Evolutionary conservation across 2,113 vertebrate species (phyloP).

Genomic region (Onychostruthus taczanowskii): DNA sequence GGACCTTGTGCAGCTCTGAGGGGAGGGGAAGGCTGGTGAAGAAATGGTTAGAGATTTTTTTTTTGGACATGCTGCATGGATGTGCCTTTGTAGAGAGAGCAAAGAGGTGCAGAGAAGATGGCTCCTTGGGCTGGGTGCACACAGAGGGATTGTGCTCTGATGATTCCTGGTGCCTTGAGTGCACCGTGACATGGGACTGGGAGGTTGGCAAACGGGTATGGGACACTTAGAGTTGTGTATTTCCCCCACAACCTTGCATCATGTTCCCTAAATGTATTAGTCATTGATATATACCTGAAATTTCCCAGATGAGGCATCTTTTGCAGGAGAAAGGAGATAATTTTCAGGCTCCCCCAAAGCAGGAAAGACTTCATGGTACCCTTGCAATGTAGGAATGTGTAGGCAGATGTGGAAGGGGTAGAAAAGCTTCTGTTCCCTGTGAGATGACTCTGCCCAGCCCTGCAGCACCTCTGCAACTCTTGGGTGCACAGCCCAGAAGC

Average conservation of each 20-base stretch:
- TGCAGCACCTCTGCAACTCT: neutral
- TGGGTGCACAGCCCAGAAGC: neutral
- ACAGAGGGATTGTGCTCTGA: neutral
- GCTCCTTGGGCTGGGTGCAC: neutral
- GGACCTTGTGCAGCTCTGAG: neutral
- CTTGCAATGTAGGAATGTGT: neutral
- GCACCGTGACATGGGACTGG: rapidly evolving
- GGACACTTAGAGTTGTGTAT: neutral
- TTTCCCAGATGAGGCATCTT: neutral
- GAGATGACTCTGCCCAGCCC: neutral
- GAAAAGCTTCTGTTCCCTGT: neutral
- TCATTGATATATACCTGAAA: neutral
- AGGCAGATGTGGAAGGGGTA: neutral
- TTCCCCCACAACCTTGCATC: neutral
- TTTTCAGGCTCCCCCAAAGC: neutral
- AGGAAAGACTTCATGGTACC: neutral
- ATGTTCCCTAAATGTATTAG: neutral
- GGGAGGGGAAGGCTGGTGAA: neutral
- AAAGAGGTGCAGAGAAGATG: neutral
- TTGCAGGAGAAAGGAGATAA: neutral
- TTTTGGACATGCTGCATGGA: neutral
- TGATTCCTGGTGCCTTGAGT: neutral
- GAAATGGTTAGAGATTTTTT: neutral
- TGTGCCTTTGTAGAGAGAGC: neutral
- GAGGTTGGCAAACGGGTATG: rapidly evolving